These are phyloP conservation scores for Cephus cinctus DNA, from an alignment of 1,140 invertebrate species.

Conservation along the genomic window DNA sequence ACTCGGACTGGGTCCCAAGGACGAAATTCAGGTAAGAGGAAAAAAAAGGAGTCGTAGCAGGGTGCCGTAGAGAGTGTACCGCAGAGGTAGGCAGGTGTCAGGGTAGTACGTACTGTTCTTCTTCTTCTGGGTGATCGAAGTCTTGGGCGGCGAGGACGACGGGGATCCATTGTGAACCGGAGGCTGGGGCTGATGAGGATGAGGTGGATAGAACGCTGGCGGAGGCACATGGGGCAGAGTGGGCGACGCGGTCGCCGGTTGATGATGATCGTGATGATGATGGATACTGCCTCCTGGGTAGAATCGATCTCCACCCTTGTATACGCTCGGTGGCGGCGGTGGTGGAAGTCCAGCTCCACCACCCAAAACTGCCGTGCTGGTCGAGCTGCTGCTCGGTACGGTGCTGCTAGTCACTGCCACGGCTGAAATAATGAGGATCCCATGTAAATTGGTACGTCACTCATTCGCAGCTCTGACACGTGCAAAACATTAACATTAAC, in stretches of 20 bases:
- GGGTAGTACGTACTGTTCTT: slow-evolving; percentile 52
- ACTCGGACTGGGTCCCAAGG: too few relatives aligned
- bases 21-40: too few relatives aligned
- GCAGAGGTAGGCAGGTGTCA: too few relatives aligned
- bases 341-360: slow-evolving; percentile 55
- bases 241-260: slow-evolving; percentile 55
- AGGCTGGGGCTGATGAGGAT: slow-evolving; percentile 47
- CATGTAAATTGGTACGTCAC: too few relatives aligned
- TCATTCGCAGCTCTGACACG: too few relatives aligned
- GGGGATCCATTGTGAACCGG: slow-evolving; percentile 46
- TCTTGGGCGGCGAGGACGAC: slow-evolving; percentile 50
- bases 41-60: too few relatives aligned
- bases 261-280: slow-evolving; percentile 47
- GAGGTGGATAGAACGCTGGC: slow-evolving; percentile 49
- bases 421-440: too few relatives aligned
- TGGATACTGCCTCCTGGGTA: slow-evolving; percentile 48
- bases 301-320: slow-evolving; percentile 48
- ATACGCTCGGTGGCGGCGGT: slow-evolving; percentile 51
- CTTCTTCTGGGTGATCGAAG: slow-evolving; percentile 52
- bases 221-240: slow-evolving; percentile 55
- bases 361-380: slow-evolving; percentile 46
- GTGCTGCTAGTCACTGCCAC: slow-evolving; percentile 49
- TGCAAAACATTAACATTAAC: too few relatives aligned
- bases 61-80: too few relatives aligned
- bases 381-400: slow-evolving; percentile 47